Base-by-base conservation (phyloP, 2,113 vertebrate species). In the Prochilodus magdalenae region DNA sequence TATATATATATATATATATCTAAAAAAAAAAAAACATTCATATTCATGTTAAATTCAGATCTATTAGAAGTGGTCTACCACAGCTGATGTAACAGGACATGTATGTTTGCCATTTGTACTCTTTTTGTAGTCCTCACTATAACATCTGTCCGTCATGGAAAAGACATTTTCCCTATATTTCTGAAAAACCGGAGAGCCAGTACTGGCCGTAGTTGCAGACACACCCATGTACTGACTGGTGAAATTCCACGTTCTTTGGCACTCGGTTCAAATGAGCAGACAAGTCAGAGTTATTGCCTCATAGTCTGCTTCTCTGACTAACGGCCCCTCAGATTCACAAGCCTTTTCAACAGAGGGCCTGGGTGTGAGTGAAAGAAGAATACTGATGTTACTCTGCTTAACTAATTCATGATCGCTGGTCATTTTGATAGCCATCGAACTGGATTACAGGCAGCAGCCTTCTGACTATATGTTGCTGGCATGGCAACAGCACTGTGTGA, bases 321-420 rank as follows among this genome's bases (percentile, higher is more conserved):
- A n/a, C 24, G n/a, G 66, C 44, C 4, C 20, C 20, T 22, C 18
- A 69, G 66, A 69, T 40, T 67, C 27, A 20, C 4, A 15, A 1
- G 16, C 26, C 1, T 27, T 30, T 65, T 33, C 30, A 40, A 44
- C 33, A 70, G 10, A 14, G 20, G 33, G 83, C 88, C 89, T 86
- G 86, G 87, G 72, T 67, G 73, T 59, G 82, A 20, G 16, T 24
- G 5, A 85, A 83, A 85, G 74, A 85, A 57, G 73, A 73, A 84
- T 84, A 82, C 73, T 77, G 65, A 73, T 84, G 83, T 77, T 76
- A 22, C 30, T 20, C 18, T 53, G 53, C 36, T 15, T 85, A 87
- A 87, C 89, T 87, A 77, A 86, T 88, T 86, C 66, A 69, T 69
- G 66, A 66, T 77, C 20, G 26, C 26, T 49, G 59, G 15, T 24